These are phyloP conservation scores for Acanthosepion lycidas DNA, from an alignment of 2,888 invertebrate genomes.

Conservation along the genomic window DNA sequence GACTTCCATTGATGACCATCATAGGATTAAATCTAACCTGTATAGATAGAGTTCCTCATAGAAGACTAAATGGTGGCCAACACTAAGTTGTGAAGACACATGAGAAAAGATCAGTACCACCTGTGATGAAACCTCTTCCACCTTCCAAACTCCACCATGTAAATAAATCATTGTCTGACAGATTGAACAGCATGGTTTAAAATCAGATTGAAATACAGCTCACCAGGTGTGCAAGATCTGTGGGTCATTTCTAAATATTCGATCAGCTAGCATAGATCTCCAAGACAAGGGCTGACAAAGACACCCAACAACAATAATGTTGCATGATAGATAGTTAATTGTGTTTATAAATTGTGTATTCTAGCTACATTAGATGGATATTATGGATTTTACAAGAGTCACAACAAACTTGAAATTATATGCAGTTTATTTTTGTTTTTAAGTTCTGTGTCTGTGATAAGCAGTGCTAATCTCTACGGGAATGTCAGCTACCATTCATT, in stretches of 20 bases:
- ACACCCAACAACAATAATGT: not conserved
- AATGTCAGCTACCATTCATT: no score
- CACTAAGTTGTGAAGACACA: not conserved
- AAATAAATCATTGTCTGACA: not conserved
- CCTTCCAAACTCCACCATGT: not conserved
- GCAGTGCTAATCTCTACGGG: no score
- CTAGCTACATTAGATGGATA: not conserved
- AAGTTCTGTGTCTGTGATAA: no score
- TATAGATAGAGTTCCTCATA: no score
- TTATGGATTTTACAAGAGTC: not conserved
- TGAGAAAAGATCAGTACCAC: not conserved
- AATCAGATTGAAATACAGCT: conserved; percentile 20
- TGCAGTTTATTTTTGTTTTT: no score
- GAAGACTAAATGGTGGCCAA: not conserved
- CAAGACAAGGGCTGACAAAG: not conserved
- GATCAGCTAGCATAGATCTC: not conserved
- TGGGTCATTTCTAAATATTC: not conserved
- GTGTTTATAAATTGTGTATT: not conserved
- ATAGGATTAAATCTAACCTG: no score
- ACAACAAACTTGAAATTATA: no score
- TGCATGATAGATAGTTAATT: not conserved
- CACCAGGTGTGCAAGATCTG: conserved; percentile 10
- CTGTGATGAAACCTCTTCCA: not conserved
- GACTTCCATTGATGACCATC: no score
- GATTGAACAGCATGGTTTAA: not conserved